Conservation (phyloP, 1,140 invertebrate species). For the Sinonovacula constricta region DNA sequence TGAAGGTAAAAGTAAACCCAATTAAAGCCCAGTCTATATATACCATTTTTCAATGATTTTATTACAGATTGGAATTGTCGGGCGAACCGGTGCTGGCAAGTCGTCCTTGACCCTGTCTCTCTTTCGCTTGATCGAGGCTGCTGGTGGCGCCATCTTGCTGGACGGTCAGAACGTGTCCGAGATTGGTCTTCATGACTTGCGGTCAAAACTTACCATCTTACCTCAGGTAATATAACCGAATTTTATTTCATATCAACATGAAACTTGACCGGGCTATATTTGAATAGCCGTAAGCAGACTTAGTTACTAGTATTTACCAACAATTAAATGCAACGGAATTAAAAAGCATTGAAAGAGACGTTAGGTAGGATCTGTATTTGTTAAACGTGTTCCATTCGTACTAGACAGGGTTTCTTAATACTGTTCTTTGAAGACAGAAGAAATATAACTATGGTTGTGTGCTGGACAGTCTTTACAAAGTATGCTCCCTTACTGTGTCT, state of each 20-base stretch:
- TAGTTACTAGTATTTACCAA: neutral
- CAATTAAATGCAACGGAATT: neutral
- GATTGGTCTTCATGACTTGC: conserved; percentile 92
- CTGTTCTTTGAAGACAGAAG: too few relatives aligned
- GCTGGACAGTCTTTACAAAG: too few relatives aligned
- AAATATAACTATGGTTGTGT: too few relatives aligned
- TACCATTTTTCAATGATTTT: too few relatives aligned
- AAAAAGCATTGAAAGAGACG: neutral
- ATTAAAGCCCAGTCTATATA: too few relatives aligned
- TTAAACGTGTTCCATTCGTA: too few relatives aligned
- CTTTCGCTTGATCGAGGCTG: conserved; percentile 81
- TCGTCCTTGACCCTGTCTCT: conserved; percentile 80
- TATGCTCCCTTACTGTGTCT: too few relatives aligned
- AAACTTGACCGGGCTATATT: neutral
- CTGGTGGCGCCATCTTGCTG: conserved; percentile 91
- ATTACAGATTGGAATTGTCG: conserved; percentile 81
- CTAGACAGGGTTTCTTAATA: too few relatives aligned
- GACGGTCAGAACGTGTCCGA: conserved; percentile 92
- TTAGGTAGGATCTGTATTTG: too few relatives aligned
- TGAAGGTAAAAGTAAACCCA: too few relatives aligned
- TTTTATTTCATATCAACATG: neutral
- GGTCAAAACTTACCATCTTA: conserved; percentile 92
- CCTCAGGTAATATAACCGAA: conserved; percentile 88
- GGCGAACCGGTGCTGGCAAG: conserved; percentile 82
- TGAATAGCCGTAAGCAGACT: neutral